Evolutionary conservation across 2,113 vertebrate genomes (phyloP), one percentile per base, ranked within the genome.

Genomic region (Pyxicephalus adspersus): DNA sequence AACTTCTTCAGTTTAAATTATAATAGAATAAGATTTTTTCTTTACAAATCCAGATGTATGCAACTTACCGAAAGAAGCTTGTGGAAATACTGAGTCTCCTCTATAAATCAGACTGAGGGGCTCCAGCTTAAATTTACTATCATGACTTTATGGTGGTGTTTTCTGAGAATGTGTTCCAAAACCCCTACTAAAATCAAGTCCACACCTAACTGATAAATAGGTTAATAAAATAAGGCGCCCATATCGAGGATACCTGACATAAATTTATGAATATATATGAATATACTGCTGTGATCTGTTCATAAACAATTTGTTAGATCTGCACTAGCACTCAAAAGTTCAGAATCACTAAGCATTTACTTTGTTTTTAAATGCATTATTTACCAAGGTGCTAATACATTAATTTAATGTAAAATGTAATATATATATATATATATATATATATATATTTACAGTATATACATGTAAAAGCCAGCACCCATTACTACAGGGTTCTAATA

Each of bases 41-140:
- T 81, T 74, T 22, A 65, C 2, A 81, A 74, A 81, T 81, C 79
- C 79, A 81, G 79, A 81, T 74, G 68, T 73, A 81, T 57, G n/a
- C 8, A 26, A 18, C 57, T 34, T 55, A 54, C 38, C 38, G 15
- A 45, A 45, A 73, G 73, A 64, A 23, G 60, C 1, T 26, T 74
- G 29, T 81, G 79, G 79, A 81, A 81, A 74, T 81, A 81, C 64
- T 74, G 50, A 81, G 73, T 65, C 79, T 34, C 50, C 3, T 22
- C 26, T 65, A 81, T 81, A 81, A 81, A 81, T 81, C 79, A 81
- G 57, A 65, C 22, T 52, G 57, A 25, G 70, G 55, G 26, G 22
- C 65, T 81, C 7, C 20, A 64, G 20, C 45, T 54, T 11, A 26
- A 64, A 38, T 66, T 64, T 80, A 74, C 65, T 19, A n/a, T 61